A percentile compares a stretch with the other conserved stretches of the same genome.
Evolutionary conservation across 2,797 vertebrate genomes (phyloP).

Genomic region (Brotula barbata): DNA sequence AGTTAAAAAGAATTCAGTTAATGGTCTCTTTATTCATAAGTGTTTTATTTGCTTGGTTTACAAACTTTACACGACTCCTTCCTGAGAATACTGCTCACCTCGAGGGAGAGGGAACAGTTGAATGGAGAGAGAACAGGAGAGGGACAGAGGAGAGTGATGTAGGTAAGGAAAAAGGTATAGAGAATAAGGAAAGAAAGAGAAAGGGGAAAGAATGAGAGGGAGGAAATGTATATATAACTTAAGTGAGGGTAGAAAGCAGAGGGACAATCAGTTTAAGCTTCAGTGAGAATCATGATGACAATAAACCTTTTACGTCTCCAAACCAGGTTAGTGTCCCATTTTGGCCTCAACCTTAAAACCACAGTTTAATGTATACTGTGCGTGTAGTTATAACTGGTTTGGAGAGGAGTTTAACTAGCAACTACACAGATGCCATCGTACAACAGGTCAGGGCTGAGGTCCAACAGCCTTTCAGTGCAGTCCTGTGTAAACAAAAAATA

Average conservation of each 20-base stretch:
- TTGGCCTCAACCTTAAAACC: neutral
- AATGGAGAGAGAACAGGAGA: constrained; percentile 45
- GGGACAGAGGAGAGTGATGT: neutral
- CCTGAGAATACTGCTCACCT: constrained; percentile 65
- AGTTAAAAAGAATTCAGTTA: neutral
- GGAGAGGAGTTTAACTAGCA: neutral
- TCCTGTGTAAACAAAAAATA: neutral
- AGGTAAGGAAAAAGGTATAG: neutral
- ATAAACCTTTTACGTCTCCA: neutral
- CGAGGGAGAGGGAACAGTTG: constrained; percentile 50
- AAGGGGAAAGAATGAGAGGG: constrained; percentile 5
- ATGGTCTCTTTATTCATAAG: constrained; percentile 46
- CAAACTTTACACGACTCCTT: constrained; percentile 75
- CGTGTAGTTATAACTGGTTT: neutral
- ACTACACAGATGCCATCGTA: neutral
- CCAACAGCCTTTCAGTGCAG: neutral
- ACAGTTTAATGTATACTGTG: neutral
- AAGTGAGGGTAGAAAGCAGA: constrained; percentile 31
- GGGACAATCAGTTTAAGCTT: constrained; percentile 2
- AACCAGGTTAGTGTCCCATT: neutral
- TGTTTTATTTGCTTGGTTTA: constrained; percentile 72
- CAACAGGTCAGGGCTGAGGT: neutral
- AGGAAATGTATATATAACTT: constrained; percentile 50
- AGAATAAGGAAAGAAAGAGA: neutral
- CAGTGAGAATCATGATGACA: neutral